Conservation (phyloP, 2,888 invertebrate genomes). For the Cactoblastis cactorum region DNA sequence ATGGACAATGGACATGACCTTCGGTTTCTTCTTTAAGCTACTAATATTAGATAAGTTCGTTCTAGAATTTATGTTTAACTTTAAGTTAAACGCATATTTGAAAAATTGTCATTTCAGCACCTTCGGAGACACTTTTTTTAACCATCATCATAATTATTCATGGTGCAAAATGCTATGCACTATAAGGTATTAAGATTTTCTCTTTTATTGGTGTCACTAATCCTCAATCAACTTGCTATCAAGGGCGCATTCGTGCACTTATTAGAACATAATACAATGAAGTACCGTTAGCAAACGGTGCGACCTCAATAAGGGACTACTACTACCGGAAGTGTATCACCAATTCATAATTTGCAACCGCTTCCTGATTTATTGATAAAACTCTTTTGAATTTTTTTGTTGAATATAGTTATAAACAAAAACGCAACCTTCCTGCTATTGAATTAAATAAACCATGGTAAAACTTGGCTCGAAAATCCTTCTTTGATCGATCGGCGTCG, state of each 20-base stretch:
- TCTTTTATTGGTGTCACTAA: background rate
- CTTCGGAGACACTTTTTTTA: no score
- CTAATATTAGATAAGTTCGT: no score
- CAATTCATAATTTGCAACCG: slow-evolving; percentile 47
- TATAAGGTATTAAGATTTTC: background rate
- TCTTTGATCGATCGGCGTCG: slow-evolving; percentile 1
- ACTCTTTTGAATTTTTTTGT: background rate
- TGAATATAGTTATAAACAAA: background rate
- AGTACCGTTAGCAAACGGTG: slow-evolving; percentile 54
- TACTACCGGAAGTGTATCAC: slow-evolving; percentile 51
- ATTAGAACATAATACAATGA: slow-evolving; percentile 36
- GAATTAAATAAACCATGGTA: background rate
- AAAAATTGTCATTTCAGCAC: no score
- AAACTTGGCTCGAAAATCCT: slow-evolving; percentile 14
- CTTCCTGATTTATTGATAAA: slow-evolving; percentile 36
- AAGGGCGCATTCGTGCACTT: slow-evolving; percentile 25
- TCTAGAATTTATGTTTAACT: no score
- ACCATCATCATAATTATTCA: no score
- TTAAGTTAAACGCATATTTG: no score
- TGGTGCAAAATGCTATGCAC: no score
- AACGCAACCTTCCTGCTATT: background rate
- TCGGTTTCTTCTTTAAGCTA: no score
- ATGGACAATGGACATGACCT: no score
- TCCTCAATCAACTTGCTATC: slow-evolving; percentile 30
- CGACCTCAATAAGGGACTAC: slow-evolving; percentile 52